phyloP scores from a whole-genome alignment of 1,140 invertebrate genomes.

The Drosophila lacertosa region DNA sequence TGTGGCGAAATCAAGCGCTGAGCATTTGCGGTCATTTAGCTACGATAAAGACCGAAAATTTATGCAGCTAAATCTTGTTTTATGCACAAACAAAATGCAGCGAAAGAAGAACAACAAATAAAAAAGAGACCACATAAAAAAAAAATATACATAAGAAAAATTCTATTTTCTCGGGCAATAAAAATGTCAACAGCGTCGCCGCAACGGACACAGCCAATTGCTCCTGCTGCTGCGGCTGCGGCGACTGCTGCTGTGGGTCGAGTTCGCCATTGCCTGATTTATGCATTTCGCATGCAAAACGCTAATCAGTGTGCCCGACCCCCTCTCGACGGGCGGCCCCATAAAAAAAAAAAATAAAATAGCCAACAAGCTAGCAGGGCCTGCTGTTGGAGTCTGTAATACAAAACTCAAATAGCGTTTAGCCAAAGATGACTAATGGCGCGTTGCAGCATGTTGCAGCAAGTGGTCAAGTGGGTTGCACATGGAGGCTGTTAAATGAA shows the following conservation, averaged over 20 bases:
- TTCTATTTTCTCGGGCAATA: slow-evolving; percentile 81
- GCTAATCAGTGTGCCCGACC: slow-evolving; percentile 64
- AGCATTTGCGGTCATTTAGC: slow-evolving; percentile 76
- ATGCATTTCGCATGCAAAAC: slow-evolving; percentile 80
- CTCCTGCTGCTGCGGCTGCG: slow-evolving; percentile 29
- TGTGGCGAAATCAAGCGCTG: slow-evolving; percentile 53
- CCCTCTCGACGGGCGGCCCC: slow-evolving; percentile 28
- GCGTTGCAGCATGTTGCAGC: slow-evolving; percentile 57
- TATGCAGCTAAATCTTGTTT: slow-evolving; percentile 66
- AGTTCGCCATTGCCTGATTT: slow-evolving; percentile 56
- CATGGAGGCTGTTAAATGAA: slow-evolving; percentile 51
- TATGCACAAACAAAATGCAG: slow-evolving; percentile 19
- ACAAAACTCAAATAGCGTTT: slow-evolving; percentile 71
- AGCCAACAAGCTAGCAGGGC: slow-evolving; percentile 20
- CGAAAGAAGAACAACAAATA: background rate
- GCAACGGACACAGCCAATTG: slow-evolving; percentile 62
- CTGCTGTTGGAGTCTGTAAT: slow-evolving; percentile 41
- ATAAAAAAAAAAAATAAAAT: too few species aligned
- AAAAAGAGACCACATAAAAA: slow-evolving; percentile 13
- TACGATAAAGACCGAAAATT: slow-evolving; percentile 74
- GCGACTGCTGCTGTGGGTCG: slow-evolving; percentile 24
- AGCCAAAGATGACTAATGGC: slow-evolving; percentile 82
- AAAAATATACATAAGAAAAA: slow-evolving; percentile 58
- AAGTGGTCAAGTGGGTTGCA: slow-evolving; percentile 59
- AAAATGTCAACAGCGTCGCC: slow-evolving; percentile 76